A percentile compares a stretch with the other conserved stretches of the same genome.
Conservation (phyloP, 2,113 vertebrate species). For the Atlantisia rogersi region DNA sequence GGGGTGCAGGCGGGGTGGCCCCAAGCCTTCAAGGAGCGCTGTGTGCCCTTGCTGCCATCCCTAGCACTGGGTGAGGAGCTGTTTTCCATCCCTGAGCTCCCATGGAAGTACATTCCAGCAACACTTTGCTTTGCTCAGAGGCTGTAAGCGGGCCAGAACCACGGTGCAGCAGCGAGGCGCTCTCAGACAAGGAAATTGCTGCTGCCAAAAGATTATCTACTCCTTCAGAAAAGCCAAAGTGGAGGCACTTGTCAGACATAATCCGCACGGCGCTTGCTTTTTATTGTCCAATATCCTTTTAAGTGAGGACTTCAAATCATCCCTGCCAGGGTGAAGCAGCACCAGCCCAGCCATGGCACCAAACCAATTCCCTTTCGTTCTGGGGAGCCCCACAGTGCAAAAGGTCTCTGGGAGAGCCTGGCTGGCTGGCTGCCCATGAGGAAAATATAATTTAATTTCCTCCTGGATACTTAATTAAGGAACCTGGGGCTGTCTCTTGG, state of each 20-base stretch:
- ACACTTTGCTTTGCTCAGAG: neutral
- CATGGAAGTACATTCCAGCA: neutral
- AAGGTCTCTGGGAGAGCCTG: slow-evolving; percentile 25
- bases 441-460: slow-evolving; percentile 9
- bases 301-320: slow-evolving; percentile 61
- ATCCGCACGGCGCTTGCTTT: slow-evolving; percentile 37
- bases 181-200: neutral
- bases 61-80: neutral
- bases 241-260: slow-evolving; percentile 23
- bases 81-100: neutral
- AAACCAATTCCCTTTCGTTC: slow-evolving; percentile 49
- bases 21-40: rapidly evolving
- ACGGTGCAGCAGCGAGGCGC: neutral
- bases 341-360: rapidly evolving
- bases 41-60: neutral
- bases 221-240: neutral
- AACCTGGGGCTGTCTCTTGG: neutral
- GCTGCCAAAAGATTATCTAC: neutral
- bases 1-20: neutral
- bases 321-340: neutral
- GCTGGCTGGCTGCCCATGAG: slow-evolving; percentile 13
- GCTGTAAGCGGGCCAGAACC: neutral
- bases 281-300: slow-evolving; percentile 67
- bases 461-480: slow-evolving; percentile 27
- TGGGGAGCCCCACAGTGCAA: neutral